A percentile compares a stretch with the other conserved stretches of the same genome.
These are phyloP conservation scores for Ariolimax columbianus DNA, from an alignment of 2,888 invertebrate species.

Conservation along the genomic window DNA sequence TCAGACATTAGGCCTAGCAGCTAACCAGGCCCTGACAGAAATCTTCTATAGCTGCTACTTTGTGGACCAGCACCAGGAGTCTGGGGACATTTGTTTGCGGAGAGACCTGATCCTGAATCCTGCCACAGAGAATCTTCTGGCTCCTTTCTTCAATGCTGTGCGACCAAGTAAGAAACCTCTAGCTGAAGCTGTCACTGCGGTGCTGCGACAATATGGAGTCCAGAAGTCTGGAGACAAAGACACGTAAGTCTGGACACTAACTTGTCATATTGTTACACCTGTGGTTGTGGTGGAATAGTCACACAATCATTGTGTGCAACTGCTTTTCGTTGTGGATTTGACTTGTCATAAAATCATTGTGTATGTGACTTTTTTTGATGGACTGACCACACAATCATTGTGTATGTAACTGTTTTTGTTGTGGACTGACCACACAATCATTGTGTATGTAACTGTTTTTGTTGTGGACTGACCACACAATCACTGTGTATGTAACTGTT, in stretches of 20 bases:
- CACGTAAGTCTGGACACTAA: conserved; percentile 43
- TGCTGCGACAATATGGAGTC: conserved; percentile 74
- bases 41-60: conserved; percentile 78
- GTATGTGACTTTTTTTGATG: neutral
- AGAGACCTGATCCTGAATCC: conserved; percentile 75
- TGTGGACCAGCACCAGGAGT: conserved; percentile 74
- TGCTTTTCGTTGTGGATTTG: neutral
- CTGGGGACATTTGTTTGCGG: conserved; percentile 76
- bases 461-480: too few species aligned
- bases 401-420: neutral
- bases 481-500: too few species aligned
- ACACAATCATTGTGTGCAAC: neutral
- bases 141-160: conserved; percentile 71
- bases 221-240: conserved; percentile 66
- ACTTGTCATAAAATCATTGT: neutral
- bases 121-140: conserved; percentile 73
- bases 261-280: neutral
- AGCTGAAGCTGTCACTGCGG: conserved; percentile 71
- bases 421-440: neutral
- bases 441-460: too few species aligned
- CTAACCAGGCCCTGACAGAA: conserved; percentile 74
- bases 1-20: conserved; percentile 61
- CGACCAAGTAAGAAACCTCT: conserved; percentile 72
- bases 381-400: neutral
- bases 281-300: neutral